A percentile compares a stretch with the other conserved stretches of the same genome.
phyloP scores from a whole-genome alignment of 2,113 vertebrate species.

The Trichechus manatus region DNA sequence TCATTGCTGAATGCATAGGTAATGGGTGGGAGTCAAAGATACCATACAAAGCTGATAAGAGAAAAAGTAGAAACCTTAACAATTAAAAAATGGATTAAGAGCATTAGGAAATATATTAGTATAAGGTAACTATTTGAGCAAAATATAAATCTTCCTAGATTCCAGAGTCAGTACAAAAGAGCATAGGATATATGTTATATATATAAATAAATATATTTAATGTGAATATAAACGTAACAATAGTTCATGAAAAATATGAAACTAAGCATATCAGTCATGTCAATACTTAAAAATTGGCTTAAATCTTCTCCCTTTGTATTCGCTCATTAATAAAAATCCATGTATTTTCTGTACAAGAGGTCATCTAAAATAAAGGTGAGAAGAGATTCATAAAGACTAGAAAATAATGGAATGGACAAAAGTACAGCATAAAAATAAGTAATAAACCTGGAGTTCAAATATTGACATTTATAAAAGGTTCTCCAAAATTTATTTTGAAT shows the following conservation, averaged over 20 bases:
- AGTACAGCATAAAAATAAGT: not conserved
- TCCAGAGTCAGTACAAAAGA: not conserved
- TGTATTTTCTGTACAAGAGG: not conserved
- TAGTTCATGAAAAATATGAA: not conserved
- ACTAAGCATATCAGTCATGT: not conserved
- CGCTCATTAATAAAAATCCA: not conserved
- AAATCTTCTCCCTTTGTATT: not conserved
- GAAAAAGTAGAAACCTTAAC: not conserved
- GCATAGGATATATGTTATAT: not conserved
- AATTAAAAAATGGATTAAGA: not conserved
- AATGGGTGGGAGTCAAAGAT: not conserved
- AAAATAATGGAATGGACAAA: not conserved
- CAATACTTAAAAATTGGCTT: not conserved
- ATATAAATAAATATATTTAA: not conserved
- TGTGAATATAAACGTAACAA: not conserved
- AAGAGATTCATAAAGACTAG: not conserved
- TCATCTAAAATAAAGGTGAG: not conserved
- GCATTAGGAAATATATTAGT: not conserved
- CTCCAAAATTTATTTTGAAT: not conserved
- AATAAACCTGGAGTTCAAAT: not conserved
- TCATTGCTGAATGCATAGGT: not conserved
- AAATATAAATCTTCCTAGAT: not conserved
- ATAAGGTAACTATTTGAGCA: not conserved
- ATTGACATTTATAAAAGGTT: not conserved
- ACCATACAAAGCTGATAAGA: not conserved